These are phyloP conservation scores for Dendropsophus ebraccatus DNA, from an alignment of 2,113 vertebrate species.

Conservation along the genomic window DNA sequence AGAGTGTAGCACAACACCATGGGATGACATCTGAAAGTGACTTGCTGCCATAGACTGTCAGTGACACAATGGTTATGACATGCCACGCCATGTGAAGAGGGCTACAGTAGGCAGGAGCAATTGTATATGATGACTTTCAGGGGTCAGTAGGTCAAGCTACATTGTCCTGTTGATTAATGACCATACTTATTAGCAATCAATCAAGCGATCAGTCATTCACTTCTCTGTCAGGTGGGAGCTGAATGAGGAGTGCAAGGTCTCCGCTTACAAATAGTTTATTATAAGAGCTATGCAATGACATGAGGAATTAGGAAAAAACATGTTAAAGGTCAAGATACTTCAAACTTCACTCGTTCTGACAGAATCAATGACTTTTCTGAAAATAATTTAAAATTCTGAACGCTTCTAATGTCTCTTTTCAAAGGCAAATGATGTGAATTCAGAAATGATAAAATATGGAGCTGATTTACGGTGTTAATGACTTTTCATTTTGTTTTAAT, in stretches of 20 bases:
- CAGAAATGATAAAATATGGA: background rate
- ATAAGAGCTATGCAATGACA: slow-evolving; percentile 2
- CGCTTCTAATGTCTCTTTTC: background rate
- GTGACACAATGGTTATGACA: background rate
- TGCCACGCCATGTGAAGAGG: background rate
- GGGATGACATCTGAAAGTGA: slow-evolving; percentile 1
- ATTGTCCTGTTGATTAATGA: slow-evolving; percentile 26
- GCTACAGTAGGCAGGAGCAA: background rate
- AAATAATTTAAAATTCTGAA: background rate
- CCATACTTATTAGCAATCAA: slow-evolving; percentile 29
- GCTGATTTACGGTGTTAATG: background rate
- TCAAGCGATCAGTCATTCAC: background rate
- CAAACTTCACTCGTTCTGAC: slow-evolving; percentile 22
- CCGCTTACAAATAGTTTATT: slow-evolving; percentile 26
- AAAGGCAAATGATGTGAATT: background rate
- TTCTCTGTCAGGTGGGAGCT: slow-evolving; percentile 1
- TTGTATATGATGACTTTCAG: slow-evolving; percentile 9
- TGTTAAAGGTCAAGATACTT: slow-evolving; percentile 14
- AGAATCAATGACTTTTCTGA: slow-evolving; percentile 15
- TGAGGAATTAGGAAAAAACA: slow-evolving; percentile 11
- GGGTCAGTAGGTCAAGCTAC: background rate
- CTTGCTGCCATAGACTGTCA: slow-evolving; percentile 7
- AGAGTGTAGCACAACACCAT: background rate
- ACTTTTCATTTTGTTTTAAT: slow-evolving; percentile 2
- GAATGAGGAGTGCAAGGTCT: slow-evolving; percentile 7